A percentile compares a stretch with the other conserved stretches of the same genome.
phyloP scores from a whole-genome alignment of 2,888 invertebrate species.

The Hetaerina titia region DNA sequence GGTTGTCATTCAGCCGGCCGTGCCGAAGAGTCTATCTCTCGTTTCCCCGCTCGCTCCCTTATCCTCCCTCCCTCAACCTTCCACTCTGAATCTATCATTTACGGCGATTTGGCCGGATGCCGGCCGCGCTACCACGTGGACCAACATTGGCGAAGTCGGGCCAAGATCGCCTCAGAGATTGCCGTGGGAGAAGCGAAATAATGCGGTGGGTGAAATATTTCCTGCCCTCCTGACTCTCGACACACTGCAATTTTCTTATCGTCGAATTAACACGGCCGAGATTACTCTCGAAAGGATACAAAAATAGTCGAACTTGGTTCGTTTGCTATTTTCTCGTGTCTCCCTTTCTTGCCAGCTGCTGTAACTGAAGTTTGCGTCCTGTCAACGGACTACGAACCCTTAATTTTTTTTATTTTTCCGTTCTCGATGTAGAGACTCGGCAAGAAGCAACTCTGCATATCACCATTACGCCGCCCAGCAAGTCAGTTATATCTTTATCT shows the following conservation, averaged over 20 bases:
- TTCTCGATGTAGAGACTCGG: not conserved
- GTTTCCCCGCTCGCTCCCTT: not conserved
- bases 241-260: not conserved
- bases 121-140: not conserved
- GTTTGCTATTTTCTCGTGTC: not conserved
- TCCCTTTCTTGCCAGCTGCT: not conserved
- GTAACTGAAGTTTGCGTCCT: not conserved
- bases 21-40: not conserved
- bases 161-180: not conserved
- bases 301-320: not conserved
- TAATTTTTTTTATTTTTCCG: not conserved
- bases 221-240: not conserved
- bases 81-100: not conserved
- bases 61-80: not conserved
- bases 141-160: not conserved
- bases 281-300: not conserved
- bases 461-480: not conserved
- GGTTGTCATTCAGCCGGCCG: not conserved
- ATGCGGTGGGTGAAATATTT: not conserved
- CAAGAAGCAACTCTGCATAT: not conserved
- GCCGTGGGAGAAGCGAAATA: not conserved
- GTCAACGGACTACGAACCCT: not conserved
- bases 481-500: not conserved
- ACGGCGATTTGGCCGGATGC: not conserved
- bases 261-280: not conserved